Evolutionary conservation across 2,113 vertebrate genomes (phyloP).

Genomic region (Notarius lentiginosus): DNA sequence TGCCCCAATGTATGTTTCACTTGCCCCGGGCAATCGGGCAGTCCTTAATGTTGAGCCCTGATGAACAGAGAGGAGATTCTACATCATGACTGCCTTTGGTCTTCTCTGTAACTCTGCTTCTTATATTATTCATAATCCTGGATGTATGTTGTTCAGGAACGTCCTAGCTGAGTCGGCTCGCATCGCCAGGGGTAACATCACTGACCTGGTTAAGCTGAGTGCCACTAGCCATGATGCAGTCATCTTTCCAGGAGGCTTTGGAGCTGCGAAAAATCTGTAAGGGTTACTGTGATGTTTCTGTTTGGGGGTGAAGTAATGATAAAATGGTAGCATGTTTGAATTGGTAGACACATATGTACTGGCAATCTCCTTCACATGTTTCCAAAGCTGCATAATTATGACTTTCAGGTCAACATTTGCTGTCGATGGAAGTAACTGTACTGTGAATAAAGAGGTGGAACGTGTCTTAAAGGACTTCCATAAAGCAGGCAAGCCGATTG

Average conservation of each 20-base stretch:
- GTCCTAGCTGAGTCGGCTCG: constrained; percentile 65
- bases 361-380: background rate
- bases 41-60: too few relatives aligned
- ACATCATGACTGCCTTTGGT: background rate
- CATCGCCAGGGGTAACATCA: constrained; percentile 61
- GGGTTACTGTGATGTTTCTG: background rate
- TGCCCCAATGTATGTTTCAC: too few relatives aligned
- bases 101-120: background rate
- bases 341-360: background rate
- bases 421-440: constrained; percentile 81
- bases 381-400: background rate
- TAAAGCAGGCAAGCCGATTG: constrained; percentile 82
- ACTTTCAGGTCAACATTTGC: constrained; percentile 82
- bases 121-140: background rate
- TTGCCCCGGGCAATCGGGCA: too few relatives aligned
- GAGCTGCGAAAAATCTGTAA: constrained; percentile 66
- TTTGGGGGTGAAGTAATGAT: background rate
- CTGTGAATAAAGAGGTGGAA: constrained; percentile 77
- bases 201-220: constrained; percentile 56
- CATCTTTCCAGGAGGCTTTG: constrained; percentile 68
- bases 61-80: too few relatives aligned
- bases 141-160: constrained; percentile 49
- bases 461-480: constrained; percentile 83
- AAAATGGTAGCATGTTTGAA: background rate
- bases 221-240: constrained; percentile 59